Evolutionary conservation across 2,113 vertebrate species (phyloP).

Genomic region (Cinclus mexicanus): DNA sequence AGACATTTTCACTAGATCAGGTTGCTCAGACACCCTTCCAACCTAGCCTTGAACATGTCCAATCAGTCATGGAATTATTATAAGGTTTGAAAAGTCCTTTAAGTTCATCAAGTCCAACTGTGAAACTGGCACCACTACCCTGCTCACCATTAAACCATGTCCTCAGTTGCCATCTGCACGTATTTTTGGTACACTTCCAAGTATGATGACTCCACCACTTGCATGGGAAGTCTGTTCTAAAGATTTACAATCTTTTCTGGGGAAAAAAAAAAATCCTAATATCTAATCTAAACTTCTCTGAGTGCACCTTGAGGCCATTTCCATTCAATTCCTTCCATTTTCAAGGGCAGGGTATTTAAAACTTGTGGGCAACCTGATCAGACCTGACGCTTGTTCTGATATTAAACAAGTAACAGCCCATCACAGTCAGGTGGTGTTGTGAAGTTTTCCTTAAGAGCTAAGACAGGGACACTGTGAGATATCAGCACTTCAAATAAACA

Average conservation of each 20-base stretch:
- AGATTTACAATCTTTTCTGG: not conserved
- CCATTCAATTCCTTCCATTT: not conserved
- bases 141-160: not conserved
- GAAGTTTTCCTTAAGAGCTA: not conserved
- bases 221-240: not conserved
- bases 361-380: not conserved
- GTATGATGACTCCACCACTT: not conserved
- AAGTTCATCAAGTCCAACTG: not conserved
- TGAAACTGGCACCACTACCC: not conserved
- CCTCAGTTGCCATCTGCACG: not conserved
- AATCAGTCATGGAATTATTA: not conserved
- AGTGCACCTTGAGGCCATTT: not conserved
- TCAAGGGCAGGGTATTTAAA: not conserved
- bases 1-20: not conserved
- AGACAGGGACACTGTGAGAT: not conserved
- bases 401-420: not conserved
- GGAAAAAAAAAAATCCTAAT: not conserved
- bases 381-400: not conserved
- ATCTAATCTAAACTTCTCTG: not conserved
- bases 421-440: not conserved
- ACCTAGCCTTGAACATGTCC: not conserved
- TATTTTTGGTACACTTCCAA: not conserved
- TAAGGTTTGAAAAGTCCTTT: not conserved
- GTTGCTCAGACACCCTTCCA: not conserved
- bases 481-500: not conserved